Conservation (phyloP, 2,797 vertebrate genomes). For the Pseudochirops corinnae region DNA sequence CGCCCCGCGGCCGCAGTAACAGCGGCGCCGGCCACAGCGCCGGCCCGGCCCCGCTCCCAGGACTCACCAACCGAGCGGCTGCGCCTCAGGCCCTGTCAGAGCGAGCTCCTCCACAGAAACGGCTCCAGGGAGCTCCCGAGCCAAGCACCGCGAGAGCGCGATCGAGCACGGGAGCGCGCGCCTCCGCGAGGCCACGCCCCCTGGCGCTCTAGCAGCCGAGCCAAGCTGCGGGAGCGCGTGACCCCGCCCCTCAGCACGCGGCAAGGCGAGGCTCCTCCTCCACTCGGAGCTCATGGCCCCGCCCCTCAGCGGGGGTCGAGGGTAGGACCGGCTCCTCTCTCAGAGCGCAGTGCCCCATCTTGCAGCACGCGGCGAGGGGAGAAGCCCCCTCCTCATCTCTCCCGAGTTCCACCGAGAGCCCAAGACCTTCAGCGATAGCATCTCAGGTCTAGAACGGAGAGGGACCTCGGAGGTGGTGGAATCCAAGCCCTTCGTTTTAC, state of each 20-base stretch:
- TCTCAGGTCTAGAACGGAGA: too few species aligned
- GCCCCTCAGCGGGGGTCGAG: too few species aligned
- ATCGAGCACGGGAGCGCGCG: not conserved
- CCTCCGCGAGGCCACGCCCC: not conserved
- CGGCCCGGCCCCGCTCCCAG: not conserved
- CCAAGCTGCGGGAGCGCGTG: not conserved
- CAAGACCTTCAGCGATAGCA: too few species aligned
- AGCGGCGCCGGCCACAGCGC: not conserved
- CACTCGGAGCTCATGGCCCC: too few species aligned
- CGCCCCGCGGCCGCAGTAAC: not conserved
- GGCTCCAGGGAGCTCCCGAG: not conserved
- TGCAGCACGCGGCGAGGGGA: too few species aligned
- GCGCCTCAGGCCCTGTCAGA: not conserved
- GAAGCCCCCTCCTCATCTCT: too few species aligned
- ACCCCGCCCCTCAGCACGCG: not conserved
- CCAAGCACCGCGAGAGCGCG: not conserved
- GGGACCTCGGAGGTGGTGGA: too few species aligned
- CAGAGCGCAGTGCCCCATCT: too few species aligned
- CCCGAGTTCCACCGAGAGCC: too few species aligned
- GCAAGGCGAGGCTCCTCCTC: too few species aligned
- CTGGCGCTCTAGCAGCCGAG: not conserved
- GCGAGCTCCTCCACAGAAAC: not conserved
- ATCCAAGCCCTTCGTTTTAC: too few species aligned
- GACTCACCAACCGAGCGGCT: not conserved
- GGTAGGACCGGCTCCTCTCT: too few species aligned